Conservation (phyloP, 2,797 vertebrate genomes). For the Cyprinella venusta region DNA sequence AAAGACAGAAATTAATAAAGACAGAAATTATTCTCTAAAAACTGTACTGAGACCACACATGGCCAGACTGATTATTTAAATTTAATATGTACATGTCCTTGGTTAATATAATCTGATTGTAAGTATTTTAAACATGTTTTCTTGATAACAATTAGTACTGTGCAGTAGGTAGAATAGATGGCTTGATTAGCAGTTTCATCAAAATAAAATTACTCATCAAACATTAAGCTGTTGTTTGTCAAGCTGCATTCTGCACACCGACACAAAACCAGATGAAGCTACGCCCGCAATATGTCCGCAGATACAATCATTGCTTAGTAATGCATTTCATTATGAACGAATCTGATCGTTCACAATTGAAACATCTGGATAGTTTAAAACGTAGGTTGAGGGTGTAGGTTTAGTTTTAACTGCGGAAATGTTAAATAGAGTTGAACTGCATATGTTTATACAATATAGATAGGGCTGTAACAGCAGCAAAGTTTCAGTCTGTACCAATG, state of each 20-base stretch:
- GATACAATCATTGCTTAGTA: slow-evolving; percentile 12
- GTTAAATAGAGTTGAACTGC: too few species aligned
- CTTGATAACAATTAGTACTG: neutral
- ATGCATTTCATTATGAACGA: slow-evolving; percentile 12
- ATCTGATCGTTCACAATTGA: neutral
- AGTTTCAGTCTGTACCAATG: too few species aligned
- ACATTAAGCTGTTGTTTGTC: slow-evolving; percentile 32
- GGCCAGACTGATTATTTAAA: too few species aligned
- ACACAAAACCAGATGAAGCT: slow-evolving; percentile 6
- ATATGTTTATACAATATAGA: too few species aligned
- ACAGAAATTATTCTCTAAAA: neutral
- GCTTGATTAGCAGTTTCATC: neutral
- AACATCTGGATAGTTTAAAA: neutral
- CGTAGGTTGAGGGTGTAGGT: neutral
- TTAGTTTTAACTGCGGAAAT: neutral
- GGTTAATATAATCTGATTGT: neutral
- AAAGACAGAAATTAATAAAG: neutral
- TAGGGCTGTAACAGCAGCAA: too few species aligned
- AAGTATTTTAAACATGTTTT: neutral
- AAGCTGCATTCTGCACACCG: slow-evolving; percentile 2
- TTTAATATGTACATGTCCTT: too few species aligned
- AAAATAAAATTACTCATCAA: slow-evolving; percentile 26
- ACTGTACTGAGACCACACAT: neutral
- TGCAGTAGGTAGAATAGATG: neutral
- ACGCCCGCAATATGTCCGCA: neutral